Conservation (phyloP, 1,140 invertebrate genomes). For the Uloborus diversus region DNA sequence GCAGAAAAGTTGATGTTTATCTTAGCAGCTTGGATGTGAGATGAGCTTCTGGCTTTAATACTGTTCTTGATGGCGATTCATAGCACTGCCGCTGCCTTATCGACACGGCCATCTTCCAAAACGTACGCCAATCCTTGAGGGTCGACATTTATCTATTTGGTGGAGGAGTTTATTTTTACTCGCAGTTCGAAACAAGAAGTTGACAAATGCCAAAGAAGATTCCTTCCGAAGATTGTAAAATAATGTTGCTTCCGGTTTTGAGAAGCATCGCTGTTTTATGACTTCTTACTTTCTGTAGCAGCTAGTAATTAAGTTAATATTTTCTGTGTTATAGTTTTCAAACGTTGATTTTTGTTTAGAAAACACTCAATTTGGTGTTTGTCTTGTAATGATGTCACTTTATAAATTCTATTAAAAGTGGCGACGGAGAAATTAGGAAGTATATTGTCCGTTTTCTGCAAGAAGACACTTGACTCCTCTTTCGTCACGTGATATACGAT, state of each 20-base stretch:
- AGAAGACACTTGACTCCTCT: too few relatives aligned
- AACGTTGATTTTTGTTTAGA: too few relatives aligned
- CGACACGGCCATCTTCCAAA: conserved; percentile 35
- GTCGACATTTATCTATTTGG: conserved; percentile 28
- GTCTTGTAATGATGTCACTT: too few relatives aligned
- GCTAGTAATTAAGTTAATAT: too few relatives aligned
- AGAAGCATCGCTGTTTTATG: not conserved
- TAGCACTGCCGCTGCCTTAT: not conserved
- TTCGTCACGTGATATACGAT: too few relatives aligned
- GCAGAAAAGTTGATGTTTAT: conserved; percentile 31
- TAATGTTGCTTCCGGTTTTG: conserved; percentile 11
- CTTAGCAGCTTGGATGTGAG: conserved; percentile 2
- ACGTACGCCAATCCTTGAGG: conserved; percentile 22
- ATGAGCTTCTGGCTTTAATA: not conserved
- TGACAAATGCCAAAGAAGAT: conserved; percentile 43
- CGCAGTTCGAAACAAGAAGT: conserved; percentile 15
- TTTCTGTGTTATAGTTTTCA: too few relatives aligned
- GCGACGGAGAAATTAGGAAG: too few relatives aligned
- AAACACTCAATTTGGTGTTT: too few relatives aligned
- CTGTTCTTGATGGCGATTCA: conserved; percentile 15
- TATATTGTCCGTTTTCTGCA: too few relatives aligned
- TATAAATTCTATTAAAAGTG: too few relatives aligned
- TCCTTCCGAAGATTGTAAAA: conserved; percentile 14
- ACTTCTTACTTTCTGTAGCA: too few relatives aligned
- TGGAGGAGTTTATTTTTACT: conserved; percentile 15